Base-by-base conservation (phyloP, 2,797 vertebrate species). In the Mormyrus proboscirostris region DNA sequence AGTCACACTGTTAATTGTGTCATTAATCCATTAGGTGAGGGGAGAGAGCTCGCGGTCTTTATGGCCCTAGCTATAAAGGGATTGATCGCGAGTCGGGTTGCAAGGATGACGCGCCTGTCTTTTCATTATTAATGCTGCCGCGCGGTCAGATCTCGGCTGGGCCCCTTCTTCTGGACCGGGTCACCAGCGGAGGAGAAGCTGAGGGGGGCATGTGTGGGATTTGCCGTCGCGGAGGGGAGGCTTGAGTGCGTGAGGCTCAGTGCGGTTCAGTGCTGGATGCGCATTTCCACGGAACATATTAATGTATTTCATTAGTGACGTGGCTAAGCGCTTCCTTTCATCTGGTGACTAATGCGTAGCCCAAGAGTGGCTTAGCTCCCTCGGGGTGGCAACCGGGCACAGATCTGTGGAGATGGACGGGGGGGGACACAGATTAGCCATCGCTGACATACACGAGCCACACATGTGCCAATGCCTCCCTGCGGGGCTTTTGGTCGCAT, bases 1-100 rank as follows among this genome's bases (percentile, higher is more conserved):
- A 85, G 41, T 44, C 53, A 86, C 47, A 6, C 89, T 73, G 79
- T 86, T 91, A 90, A 91, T 90, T 89, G 88, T 90, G 57, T 91
- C 90, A 91, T 90, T 90, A 92, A 92, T 90, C 89, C 90, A 90
- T 86, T 88, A 86, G 22, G 69, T 55, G 53, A 6, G 57, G 82
- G 89, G 88, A 50, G 22, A 57, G 82, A 44, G 62, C 44, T 44
- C 29, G 38, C 47, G 33, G 9, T 87, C 14, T 62, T 86, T 86
- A 65, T 29, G 88, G 76, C 47, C 57, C 41, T 1, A 0, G 51
- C 84, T 65, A 51, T 55, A 73, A 88, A 88, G 59, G 85, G 50
- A 91, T 90, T 88, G 88, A 92, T 89, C 51, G 22, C 47, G 7
- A 73, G 82, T 88, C 14, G 2, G 55, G 69, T 65, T 83, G 65